These are phyloP conservation scores for Nasonia longicornis DNA, from an alignment of 1,140 invertebrate genomes.

Conservation along the genomic window DNA sequence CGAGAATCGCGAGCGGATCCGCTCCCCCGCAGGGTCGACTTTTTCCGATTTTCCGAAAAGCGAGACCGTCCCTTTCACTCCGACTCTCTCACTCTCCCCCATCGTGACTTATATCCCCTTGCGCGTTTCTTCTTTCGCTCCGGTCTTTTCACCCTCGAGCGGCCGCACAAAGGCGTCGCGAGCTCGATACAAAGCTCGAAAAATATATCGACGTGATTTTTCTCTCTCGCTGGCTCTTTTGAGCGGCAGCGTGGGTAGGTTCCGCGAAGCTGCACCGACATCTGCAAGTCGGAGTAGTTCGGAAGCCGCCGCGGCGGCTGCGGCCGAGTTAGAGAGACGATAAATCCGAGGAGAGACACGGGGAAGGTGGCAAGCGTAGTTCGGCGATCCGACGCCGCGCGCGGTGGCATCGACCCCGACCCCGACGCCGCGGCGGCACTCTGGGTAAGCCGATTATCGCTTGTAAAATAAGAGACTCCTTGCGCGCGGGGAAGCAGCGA, in stretches of 20 bases:
- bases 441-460: constrained; percentile 33
- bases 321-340: background rate
- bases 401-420: constrained; percentile 12
- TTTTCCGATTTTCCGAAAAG: constrained; percentile 26
- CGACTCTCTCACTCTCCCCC: background rate
- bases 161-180: background rate
- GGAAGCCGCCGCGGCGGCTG: background rate
- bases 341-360: background rate
- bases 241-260: no score
- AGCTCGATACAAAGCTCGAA: background rate
- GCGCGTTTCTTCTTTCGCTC: background rate
- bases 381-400: background rate
- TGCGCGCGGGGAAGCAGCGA: background rate
- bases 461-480: constrained; percentile 27
- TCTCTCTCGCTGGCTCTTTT: no score
- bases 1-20: background rate
- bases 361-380: background rate
- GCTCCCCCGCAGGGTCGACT: background rate
- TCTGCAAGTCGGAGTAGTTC: background rate
- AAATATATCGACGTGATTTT: background rate
- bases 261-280: background rate
- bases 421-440: background rate
- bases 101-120: background rate
- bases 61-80: background rate
- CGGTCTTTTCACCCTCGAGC: constrained; percentile 1